Base-by-base conservation (phyloP, 2,888 invertebrate species). In the Phyllotreta cruciferae region DNA sequence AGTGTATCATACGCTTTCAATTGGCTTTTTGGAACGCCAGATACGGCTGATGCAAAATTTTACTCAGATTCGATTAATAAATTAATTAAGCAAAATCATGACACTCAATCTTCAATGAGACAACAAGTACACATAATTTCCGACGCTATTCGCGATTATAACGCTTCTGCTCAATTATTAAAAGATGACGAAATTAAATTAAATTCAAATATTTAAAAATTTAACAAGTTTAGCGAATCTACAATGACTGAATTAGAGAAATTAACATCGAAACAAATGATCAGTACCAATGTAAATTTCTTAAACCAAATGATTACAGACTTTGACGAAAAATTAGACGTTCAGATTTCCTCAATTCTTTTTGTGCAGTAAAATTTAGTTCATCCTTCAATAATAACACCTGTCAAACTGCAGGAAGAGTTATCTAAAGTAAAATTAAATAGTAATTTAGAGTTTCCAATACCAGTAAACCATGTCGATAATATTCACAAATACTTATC, bases 41-140 rank as follows among this genome's bases (percentile, higher is more conserved):
- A 71, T 36, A 69, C 70, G 3, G 66, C 66, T 13, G 71, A 70
- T 44, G 66, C 68, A 6, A 42, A 70, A 62, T 71, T 55, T 52
- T 71, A 66, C 52, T 36, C 56, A 10, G 64, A 64, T 38, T 56
- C 66, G 0, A 70, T 70, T 9, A 57, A 63, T 52, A 34, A 53
- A 5, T n/a, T 69, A 36, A 3, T 64, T 9, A n/a, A 62, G 8
- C 61, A 64, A 42, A 68, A 69, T 42, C 66, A 66, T 34, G 60
- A 69, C 50, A 66, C 56, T 1, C 64, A 69, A 41, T 54, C 53
- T 8, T 54, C 70, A 9, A 63, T 72, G 62, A 67, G 72, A 66
- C 66, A 70, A 65, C 70, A 72, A 62, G 57, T 72, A 14, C 61
- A 67, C 8, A 64, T 73, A 6, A 64, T 72, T 11, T 70, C 71